phyloP scores from a whole-genome alignment of 2,113 vertebrate genomes.

The Etheostoma cragini region DNA sequence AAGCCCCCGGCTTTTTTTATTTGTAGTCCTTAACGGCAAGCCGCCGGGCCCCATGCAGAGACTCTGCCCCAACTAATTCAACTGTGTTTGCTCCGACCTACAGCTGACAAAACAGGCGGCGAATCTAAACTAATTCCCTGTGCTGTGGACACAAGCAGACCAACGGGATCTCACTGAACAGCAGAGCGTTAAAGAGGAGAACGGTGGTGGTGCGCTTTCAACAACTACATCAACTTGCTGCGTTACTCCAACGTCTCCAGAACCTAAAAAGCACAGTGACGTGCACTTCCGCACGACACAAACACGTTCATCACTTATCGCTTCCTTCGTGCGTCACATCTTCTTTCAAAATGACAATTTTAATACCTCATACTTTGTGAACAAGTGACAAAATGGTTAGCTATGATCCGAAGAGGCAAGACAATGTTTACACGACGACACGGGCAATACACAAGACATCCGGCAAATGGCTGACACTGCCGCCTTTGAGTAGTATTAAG shows the following conservation, averaged over 20 bases:
- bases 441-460: slow-evolving; percentile 14
- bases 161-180: slow-evolving; percentile 30
- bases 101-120: slow-evolving; percentile 64
- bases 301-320: slow-evolving; percentile 19
- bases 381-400: slow-evolving; percentile 58
- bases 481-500: slow-evolving; percentile 13
- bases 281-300: slow-evolving; percentile 60
- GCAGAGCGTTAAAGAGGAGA: slow-evolving; percentile 15
- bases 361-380: slow-evolving; percentile 43
- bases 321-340: slow-evolving; percentile 47
- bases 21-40: slow-evolving; percentile 38
- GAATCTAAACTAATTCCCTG: slow-evolving; percentile 33
- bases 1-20: slow-evolving; percentile 56
- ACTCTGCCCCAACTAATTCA: slow-evolving; percentile 33
- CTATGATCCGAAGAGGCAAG: slow-evolving; percentile 62
- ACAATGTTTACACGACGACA: slow-evolving; percentile 39
- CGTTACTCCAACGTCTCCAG: slow-evolving; percentile 3
- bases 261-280: slow-evolving; percentile 37
- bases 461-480: slow-evolving; percentile 19
- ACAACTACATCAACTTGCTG: slow-evolving; percentile 42
- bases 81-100: slow-evolving; percentile 45
- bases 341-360: slow-evolving; percentile 57
- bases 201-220: slow-evolving; percentile 30
- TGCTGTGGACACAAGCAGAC: slow-evolving; percentile 34
- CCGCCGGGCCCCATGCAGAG: slow-evolving; percentile 22